phyloP scores from a whole-genome alignment of 2,888 invertebrate species.

The Hydriomena furcata region DNA sequence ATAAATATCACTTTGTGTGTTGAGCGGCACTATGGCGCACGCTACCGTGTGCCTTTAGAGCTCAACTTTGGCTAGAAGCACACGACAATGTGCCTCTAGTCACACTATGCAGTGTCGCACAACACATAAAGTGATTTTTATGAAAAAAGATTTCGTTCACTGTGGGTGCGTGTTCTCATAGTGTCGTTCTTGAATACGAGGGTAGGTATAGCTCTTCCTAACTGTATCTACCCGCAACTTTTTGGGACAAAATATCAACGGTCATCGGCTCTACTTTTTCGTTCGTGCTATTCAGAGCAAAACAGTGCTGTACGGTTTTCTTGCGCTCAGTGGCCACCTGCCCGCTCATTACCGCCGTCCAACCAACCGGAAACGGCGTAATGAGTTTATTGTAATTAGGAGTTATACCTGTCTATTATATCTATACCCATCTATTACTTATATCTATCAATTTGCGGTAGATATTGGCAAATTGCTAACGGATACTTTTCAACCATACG shows the following conservation, averaged over 20 bases:
- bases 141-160: too few species aligned
- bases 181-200: too few species aligned
- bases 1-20: too few species aligned
- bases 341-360: slow-evolving; percentile 53
- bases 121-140: too few species aligned
- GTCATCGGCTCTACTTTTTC: slow-evolving; percentile 54
- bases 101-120: too few species aligned
- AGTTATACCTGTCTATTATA: slow-evolving; percentile 28
- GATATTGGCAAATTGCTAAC: slow-evolving; percentile 2
- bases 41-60: too few species aligned
- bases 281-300: slow-evolving; percentile 65
- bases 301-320: slow-evolving; percentile 70
- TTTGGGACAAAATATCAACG: slow-evolving; percentile 36
- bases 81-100: too few species aligned
- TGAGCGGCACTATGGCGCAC: too few species aligned
- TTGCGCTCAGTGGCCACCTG: slow-evolving; percentile 52
- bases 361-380: slow-evolving; percentile 59
- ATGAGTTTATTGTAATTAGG: slow-evolving; percentile 64
- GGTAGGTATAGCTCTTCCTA: too few species aligned
- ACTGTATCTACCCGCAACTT: slow-evolving; percentile 21
- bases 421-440: slow-evolving; percentile 17
- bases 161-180: too few species aligned
- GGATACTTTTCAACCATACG: too few species aligned
- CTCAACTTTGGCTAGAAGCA: too few species aligned
- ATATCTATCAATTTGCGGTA: slow-evolving; percentile 30